Evolutionary conservation across 1,140 invertebrate species (phyloP).

Genomic region (Tetragnatha versicolor): DNA sequence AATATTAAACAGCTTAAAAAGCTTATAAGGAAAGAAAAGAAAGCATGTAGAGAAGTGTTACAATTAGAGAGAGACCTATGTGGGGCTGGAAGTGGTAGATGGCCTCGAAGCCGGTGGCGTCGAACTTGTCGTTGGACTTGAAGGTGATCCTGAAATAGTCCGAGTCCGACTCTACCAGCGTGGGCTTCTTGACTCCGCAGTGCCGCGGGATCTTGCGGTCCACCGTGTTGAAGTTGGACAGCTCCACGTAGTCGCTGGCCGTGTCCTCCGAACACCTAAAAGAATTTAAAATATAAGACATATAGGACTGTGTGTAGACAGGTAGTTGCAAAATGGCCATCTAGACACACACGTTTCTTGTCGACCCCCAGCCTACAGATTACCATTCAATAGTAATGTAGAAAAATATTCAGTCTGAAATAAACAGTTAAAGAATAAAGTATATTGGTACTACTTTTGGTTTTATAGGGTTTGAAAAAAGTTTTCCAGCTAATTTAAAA

Average conservation of each 20-base stretch:
- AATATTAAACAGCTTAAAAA: too few relatives aligned
- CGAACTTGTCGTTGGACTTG: conserved; percentile 89
- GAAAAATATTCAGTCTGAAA: too few relatives aligned
- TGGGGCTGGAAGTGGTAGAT: conserved; percentile 77
- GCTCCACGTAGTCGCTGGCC: conserved; percentile 91
- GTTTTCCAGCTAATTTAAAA: too few relatives aligned
- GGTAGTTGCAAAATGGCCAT: neutral
- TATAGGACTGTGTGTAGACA: neutral
- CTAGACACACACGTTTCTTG: too few relatives aligned
- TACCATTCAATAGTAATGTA: too few relatives aligned
- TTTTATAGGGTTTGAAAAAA: too few relatives aligned
- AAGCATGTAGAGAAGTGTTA: too few relatives aligned
- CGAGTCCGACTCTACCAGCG: conserved; percentile 79
- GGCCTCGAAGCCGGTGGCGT: conserved; percentile 91
- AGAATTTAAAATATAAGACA: conserved; percentile 41
- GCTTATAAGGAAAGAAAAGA: too few relatives aligned
- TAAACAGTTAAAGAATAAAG: too few relatives aligned
- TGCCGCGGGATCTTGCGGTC: conserved; percentile 86
- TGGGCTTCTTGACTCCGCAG: conserved; percentile 73
- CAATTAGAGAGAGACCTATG: too few relatives aligned
- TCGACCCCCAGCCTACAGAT: too few relatives aligned
- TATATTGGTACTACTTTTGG: too few relatives aligned
- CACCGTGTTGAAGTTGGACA: conserved; percentile 87
- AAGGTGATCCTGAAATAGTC: conserved; percentile 96
- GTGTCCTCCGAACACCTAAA: conserved; percentile 83